Base-by-base conservation (phyloP, 1,140 invertebrate genomes). In the Melipona quadrifasciata region DNA sequence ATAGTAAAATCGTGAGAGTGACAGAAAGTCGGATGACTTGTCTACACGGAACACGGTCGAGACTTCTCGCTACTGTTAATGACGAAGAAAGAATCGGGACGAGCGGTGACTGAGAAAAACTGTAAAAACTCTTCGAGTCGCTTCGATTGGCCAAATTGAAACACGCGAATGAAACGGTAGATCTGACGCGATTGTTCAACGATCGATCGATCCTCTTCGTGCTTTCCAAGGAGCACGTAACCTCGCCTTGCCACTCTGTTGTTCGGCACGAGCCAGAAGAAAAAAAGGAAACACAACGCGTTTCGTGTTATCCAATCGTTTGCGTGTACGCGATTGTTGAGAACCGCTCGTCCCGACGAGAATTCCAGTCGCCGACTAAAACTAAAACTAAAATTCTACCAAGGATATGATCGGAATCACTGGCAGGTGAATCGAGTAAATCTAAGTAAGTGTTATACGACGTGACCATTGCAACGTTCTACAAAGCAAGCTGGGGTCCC, bases 401-500 rank as follows among this genome's bases (percentile, higher is more conserved):
- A 76, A 27, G 80, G 80, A 86, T 86, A 86, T 86, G 88, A 89
- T 81, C 75, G 77, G 68, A 79, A 75, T 57, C 88, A 87, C 64
- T 87, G 82, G 68, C 78, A 72, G 72, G 86, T 89, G 89, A 72
- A 74, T 85, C 82, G 88, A 85, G 73, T 83, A 87, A 65, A 89
- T 85, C 70, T n/a, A n/a, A n/a, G n/a, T n/a, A n/a, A 73, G 77
- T 89, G 89, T 90, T 87, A 87, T 87, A 89, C 86, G 80, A 89
- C 74, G 84, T 91, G 89, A 90, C 86, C 80, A 90, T 92, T 90
- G 91, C 92, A 95, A 92, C 91, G 92, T 94, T 92, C 93, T 95
- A 94, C 93, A 90, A 95, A 94, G 94, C 94, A 94, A 95, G 94
- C 93, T 91, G 86, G 92, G 91, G 81, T 72, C 87, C 82, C 84